phyloP scores from a whole-genome alignment of 2,797 vertebrate genomes.

The Parambassis ranga region DNA sequence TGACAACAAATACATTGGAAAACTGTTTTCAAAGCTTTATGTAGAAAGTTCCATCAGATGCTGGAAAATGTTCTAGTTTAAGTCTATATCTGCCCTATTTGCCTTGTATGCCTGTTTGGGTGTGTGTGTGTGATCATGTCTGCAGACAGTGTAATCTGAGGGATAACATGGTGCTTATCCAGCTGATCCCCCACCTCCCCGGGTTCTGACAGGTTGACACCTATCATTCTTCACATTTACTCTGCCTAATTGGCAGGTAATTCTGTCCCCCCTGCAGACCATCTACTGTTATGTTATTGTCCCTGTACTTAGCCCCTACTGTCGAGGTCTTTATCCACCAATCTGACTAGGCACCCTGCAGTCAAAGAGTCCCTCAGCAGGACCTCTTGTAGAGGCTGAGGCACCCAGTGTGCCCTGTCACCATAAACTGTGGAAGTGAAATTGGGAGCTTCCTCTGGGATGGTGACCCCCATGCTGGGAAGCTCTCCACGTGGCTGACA shows the following conservation, averaged over 20 bases:
- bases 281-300: slow-evolving; percentile 71
- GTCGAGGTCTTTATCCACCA: slow-evolving; percentile 57
- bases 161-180: slow-evolving; percentile 87
- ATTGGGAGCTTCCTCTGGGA: slow-evolving; percentile 68
- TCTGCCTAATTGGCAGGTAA: slow-evolving; percentile 89
- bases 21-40: background rate
- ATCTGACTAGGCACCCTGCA: slow-evolving; percentile 54
- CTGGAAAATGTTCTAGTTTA: too few species aligned
- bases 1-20: background rate
- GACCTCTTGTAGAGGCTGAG: slow-evolving; percentile 65
- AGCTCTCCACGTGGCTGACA: slow-evolving; percentile 72
- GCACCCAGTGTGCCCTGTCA: slow-evolving; percentile 63
- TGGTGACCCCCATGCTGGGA: slow-evolving; percentile 70
- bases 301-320: slow-evolving; percentile 54
- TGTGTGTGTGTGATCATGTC: slow-evolving; percentile 49
- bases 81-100: background rate
- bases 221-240: slow-evolving; percentile 82
- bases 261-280: slow-evolving; percentile 70
- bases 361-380: slow-evolving; percentile 50
- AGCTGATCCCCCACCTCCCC: slow-evolving; percentile 78
- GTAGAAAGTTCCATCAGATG: too few species aligned
- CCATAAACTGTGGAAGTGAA: slow-evolving; percentile 69
- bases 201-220: slow-evolving; percentile 82
- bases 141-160: slow-evolving; percentile 82
- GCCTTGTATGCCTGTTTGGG: background rate